These are phyloP conservation scores for Eristalinus aeneus DNA, from an alignment of 2,888 invertebrate genomes.

Conservation along the genomic window DNA sequence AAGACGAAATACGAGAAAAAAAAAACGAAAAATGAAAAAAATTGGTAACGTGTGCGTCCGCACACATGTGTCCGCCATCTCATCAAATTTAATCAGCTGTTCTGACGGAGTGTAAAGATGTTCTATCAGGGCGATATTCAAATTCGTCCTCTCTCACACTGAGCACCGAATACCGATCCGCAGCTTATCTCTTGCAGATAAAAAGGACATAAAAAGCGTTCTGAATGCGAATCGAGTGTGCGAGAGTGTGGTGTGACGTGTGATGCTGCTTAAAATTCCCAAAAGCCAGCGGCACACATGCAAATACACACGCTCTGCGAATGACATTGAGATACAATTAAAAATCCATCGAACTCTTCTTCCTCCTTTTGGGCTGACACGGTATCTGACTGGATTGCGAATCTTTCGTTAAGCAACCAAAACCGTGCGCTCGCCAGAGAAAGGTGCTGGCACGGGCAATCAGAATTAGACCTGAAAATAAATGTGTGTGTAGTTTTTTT, in stretches of 20 bases:
- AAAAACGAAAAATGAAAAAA: too few relatives aligned
- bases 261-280: constrained; percentile 6
- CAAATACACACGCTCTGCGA: background rate
- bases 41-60: constrained; percentile 6
- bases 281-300: background rate
- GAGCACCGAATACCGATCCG: background rate
- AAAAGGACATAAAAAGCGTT: background rate
- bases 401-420: background rate
- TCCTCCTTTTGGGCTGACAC: background rate
- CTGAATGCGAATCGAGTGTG: background rate
- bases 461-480: constrained; percentile 25
- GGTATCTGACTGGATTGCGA: background rate
- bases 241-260: background rate
- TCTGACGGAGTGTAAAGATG: background rate
- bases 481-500: too few relatives aligned
- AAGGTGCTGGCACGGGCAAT: constrained; percentile 17
- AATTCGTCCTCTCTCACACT: constrained; percentile 9
- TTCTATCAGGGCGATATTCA: background rate
- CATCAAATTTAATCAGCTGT: constrained; percentile 64
- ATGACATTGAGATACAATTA: constrained; percentile 57
- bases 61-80: constrained; percentile 44
- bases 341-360: constrained; percentile 50
- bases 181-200: background rate
- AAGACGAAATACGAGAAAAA: background rate
- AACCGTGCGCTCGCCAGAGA: background rate